These are phyloP conservation scores for Pseudomugil tenellus DNA, from an alignment of 2,797 vertebrate genomes.

Conservation along the genomic window DNA sequence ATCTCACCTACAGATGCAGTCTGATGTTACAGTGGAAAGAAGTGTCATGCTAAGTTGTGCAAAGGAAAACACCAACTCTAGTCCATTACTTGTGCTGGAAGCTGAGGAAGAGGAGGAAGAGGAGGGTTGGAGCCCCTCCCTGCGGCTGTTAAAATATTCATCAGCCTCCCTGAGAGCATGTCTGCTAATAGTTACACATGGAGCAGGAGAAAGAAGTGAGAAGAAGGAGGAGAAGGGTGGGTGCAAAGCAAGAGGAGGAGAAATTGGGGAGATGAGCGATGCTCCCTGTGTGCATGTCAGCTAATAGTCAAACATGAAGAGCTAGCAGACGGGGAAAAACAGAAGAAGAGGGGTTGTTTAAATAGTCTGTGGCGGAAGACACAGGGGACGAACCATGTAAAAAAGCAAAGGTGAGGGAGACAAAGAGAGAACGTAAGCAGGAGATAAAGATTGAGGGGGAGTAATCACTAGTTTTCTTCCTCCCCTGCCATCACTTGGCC, in stretches of 20 bases:
- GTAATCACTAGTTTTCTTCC: slow-evolving; percentile 69
- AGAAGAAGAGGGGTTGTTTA: slow-evolving; percentile 56
- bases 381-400: slow-evolving; percentile 51
- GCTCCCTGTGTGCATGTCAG: slow-evolving; percentile 92
- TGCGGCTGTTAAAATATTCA: slow-evolving; percentile 92
- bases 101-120: slow-evolving; percentile 81
- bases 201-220: slow-evolving; percentile 71
- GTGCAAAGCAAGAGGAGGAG: slow-evolving; percentile 72
- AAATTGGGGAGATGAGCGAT: slow-evolving; percentile 92
- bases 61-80: slow-evolving; percentile 78
- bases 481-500: slow-evolving; percentile 65
- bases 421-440: slow-evolving; percentile 50
- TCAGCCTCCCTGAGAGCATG: slow-evolving; percentile 89
- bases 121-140: slow-evolving; percentile 84
- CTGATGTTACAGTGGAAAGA: slow-evolving; percentile 21
- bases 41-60: slow-evolving; percentile 68
- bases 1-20: slow-evolving; percentile 4
- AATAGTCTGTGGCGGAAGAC: slow-evolving; percentile 57
- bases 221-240: slow-evolving; percentile 79
- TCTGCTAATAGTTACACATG: slow-evolving; percentile 87
- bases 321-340: slow-evolving; percentile 52
- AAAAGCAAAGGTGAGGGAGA: slow-evolving; percentile 51
- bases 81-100: slow-evolving; percentile 87
- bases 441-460: slow-evolving; percentile 69
- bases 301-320: slow-evolving; percentile 89